Base-by-base conservation (phyloP, 2,113 vertebrate species). In the Thomomys bottae region DNA sequence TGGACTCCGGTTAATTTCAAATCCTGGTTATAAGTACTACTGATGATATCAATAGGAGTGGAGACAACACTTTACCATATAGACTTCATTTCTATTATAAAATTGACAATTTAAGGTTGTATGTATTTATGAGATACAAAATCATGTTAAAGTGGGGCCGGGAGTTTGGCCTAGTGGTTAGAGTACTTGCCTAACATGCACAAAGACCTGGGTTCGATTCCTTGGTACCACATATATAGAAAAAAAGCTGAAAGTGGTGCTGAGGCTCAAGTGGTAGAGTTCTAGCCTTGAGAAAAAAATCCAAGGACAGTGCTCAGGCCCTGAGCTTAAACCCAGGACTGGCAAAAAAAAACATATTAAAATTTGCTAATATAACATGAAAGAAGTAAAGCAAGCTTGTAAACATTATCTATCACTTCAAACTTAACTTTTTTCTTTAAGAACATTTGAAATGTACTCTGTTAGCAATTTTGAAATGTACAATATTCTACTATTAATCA, bases 311-410 rank as follows among this genome's bases (percentile, higher is more conserved):
- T n/a, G n/a, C n/a, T n/a, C n/a, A n/a, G n/a, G n/a, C n/a, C n/a
- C n/a, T n/a, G n/a, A n/a, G n/a, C n/a, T n/a, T n/a, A n/a, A n/a
- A n/a, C n/a, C n/a, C n/a, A n/a, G n/a, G n/a, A n/a, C n/a, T n/a
- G n/a, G n/a, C n/a, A n/a, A n/a, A n/a, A n/a, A 75, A 73, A 45
- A 45, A 59, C 3, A 64, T 34, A 24, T 67, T 80, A 42, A 67
- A 24, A 64, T 42, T 67, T 80, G 36, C 38, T 11, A 89, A 36
- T 24, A 66, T 36, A 85, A 80, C 23, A 1, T 57, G 36, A 24
- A 73, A 79, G 66, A 85, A 85, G 72, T 89, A 66, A 78, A 84
- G 54, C 57, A 84, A 85, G 34, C 17, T 73, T 54, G 45, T 57
- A 49, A 93, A 72, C 34, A 12, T 75, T 75, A 45, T 36, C 23